Base-by-base conservation (phyloP, 2,888 invertebrate species). In the Cordilura impudica region DNA sequence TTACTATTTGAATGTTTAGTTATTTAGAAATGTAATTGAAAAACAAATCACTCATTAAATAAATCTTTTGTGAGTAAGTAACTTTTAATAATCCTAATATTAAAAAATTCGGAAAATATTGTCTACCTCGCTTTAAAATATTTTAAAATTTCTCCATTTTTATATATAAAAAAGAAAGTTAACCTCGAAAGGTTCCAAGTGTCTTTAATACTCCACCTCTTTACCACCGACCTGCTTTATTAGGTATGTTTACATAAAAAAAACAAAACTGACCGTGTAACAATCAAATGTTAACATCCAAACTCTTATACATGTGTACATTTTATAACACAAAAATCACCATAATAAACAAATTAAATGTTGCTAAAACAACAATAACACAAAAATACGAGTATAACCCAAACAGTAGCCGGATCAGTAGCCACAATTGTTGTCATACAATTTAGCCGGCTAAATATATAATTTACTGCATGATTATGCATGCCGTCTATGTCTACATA, bases 351-450 rank as follows among this genome's bases (percentile, higher is more conserved):
- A 29, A n/a, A 43, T 63, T 31, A 73, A 21, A 43, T 51, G 7
- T 21, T 18, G 23, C 8, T 16, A 19, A 61, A 53, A 14, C 43
- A 53, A 7, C 47, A 47, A 4, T 39, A 31, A 6, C 19, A n/a
- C n/a, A n/a, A n/a, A n/a, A n/a, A n/a, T n/a, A n/a, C n/a, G n/a
- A n/a, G n/a, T n/a, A n/a, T n/a, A n/a, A n/a, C 45, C 6, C 45
- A 31, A 21, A 4, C 35, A 10, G 16, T 49, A 54, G 53, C 26
- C 49, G 21, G 26, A 51, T n/a, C 66, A 67, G 35, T 7, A 74
- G 45, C 60, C 10, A 10, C 45, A 63, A 63, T 79, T 75, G 75
- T 51, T 75, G 75, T 53, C 75, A 71, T 78, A 47, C 61, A 65
- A 29, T 23, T 29, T 69, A n/a, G 54, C 39, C 58, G 73, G 69